Evolutionary conservation across 2,113 vertebrate species (phyloP), one percentile per base, ranked within the genome.

Genomic region (Cyanoramphus novaezelandiae): DNA sequence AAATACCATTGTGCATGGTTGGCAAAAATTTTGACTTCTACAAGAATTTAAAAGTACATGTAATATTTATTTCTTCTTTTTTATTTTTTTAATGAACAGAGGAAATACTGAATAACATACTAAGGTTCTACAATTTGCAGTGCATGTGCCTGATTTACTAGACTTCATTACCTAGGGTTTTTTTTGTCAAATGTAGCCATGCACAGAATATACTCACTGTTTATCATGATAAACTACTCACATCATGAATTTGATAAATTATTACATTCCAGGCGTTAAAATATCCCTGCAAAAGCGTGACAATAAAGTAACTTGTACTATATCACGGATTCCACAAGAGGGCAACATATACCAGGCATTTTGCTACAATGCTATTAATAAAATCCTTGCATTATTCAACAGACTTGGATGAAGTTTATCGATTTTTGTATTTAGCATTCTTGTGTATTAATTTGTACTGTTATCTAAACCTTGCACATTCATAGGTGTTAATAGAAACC

Each of bases 381-480:
- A 81, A 84, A 82, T 19, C 17, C 13, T 80, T 64, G 88, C 59
- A 52, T 94, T 91, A 60, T 86, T n/a, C 55, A 55, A 37, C 11
- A 88, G 79, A 39, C 57, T 80, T 80, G 79, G 93, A 93, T 93
- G 88, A 96, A 97, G 83, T 89, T 93, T 91, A 92, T 47, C 92
- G 92, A 83, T 93, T 97, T 74, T 74, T 82, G 59, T 85, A 86
- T 85, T 95, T 94, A 90, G 43, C 74, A 82, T 94, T 69, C 55
- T 70, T 64, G 44, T 47, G 23, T 68, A 92, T 90, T 94, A 91
- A 95, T 96, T 93, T 86, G 44, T 67, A 53, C 67, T 93, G 71
- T 97, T 98, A 98, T 97, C 96, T 97, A 81, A 92, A 77, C 68
- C 78, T 93, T 86, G 85, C 97, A 97, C 92, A 86, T 95, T 97